These are phyloP conservation scores for Oscheius sp. DNA, from an alignment of 2,888 invertebrate species.

Conservation along the genomic window DNA sequence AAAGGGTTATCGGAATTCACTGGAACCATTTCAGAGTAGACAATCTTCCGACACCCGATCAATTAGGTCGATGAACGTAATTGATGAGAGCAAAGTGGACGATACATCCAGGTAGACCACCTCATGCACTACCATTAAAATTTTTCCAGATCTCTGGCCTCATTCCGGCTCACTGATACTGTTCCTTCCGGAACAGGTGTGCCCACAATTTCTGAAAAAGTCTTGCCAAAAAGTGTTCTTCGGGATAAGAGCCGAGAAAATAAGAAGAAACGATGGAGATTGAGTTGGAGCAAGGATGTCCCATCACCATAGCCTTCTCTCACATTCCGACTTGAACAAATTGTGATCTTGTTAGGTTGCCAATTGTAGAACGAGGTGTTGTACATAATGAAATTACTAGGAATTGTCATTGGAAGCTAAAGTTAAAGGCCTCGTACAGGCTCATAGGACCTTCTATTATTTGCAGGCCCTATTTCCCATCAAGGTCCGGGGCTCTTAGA, in stretches of 20 bases:
- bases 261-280: slow-evolving; percentile 57
- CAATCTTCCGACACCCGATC: slow-evolving; percentile 46
- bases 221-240: slow-evolving; percentile 52
- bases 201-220: slow-evolving; percentile 42
- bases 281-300: slow-evolving; percentile 44
- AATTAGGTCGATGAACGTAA: slow-evolving; percentile 45
- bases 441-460: too few relatives aligned
- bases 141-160: slow-evolving; percentile 47
- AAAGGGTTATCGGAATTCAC: not conserved
- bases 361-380: slow-evolving; percentile 7
- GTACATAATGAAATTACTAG: slow-evolving; percentile 1
- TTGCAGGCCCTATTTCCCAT: too few relatives aligned
- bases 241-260: slow-evolving; percentile 53
- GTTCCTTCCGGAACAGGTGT: slow-evolving; percentile 46
- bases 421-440: too few relatives aligned
- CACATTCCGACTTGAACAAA: not conserved
- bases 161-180: slow-evolving; percentile 52
- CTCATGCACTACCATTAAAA: not conserved
- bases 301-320: not conserved
- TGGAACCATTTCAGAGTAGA: slow-evolving; percentile 28
- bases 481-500: too few relatives aligned
- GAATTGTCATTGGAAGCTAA: not conserved
- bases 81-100: slow-evolving; percentile 43
- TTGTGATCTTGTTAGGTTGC: slow-evolving; percentile 21
- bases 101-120: slow-evolving; percentile 28